Evolutionary conservation across 2,113 vertebrate species (phyloP), one percentile per base, ranked within the genome.

Genomic region (Pundamilia nyererei): DNA sequence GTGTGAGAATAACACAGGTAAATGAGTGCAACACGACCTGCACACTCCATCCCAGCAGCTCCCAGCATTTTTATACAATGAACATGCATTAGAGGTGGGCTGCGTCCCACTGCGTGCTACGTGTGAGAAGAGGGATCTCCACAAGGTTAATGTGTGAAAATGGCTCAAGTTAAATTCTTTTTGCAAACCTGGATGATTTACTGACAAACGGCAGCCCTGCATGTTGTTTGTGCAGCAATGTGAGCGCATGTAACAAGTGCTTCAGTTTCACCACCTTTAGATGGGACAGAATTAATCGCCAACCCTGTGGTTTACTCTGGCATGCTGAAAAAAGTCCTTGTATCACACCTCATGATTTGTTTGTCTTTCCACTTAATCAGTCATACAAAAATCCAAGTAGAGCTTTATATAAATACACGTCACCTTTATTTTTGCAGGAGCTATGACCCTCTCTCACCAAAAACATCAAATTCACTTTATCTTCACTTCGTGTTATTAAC

Each of bases 121-220:
- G 1, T 5, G 70, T 75, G 31, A 35, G 26, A 60, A 19, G 26
- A 9, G 55, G 5, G 24, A 33, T 33, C 14, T 9, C 26, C 26
- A 60, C 56, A 60, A 58, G 55, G 55, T 33, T 33, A 29, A 60
- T 33, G 29, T 33, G 26, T 19, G 5, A 60, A 60, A 60, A 60
- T 31, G 56, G 14, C 56, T 60, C 14, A 47, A 29, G 40, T 72
- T 72, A 5, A 49, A 49, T 12, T 75, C 9, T n/a, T 51, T 4
- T 47, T 77, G 72, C 26, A 51, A 77, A 77, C 72, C 45, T n/a
- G 26, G 9, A 49, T n/a, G 45, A 77, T 33, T 49, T 7, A 51
- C 45, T 19, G 70, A 31, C 4, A 77, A 77, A 40, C 11, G 0
- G 19, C 62, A 68, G 62, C 33, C 14, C 62, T 70, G 35, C n/a